These are phyloP conservation scores for Agelaius tricolor DNA, from an alignment of 2,113 vertebrate species.

Conservation along the genomic window DNA sequence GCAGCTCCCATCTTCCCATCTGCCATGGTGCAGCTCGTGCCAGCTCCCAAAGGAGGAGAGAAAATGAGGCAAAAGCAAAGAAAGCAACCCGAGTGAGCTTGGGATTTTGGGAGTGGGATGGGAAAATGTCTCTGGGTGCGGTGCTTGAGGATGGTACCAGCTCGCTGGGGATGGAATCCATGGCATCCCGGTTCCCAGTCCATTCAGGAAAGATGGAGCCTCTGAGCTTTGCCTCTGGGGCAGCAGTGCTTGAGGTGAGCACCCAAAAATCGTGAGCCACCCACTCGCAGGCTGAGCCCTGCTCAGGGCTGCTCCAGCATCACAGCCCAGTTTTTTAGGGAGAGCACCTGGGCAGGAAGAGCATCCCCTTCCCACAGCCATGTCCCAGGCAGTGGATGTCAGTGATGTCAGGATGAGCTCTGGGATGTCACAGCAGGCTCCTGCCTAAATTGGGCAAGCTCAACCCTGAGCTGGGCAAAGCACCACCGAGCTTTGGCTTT, in stretches of 20 bases:
- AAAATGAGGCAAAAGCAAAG: background rate
- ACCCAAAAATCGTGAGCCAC: background rate
- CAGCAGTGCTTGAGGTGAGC: background rate
- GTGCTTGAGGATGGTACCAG: background rate
- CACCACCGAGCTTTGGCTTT: background rate
- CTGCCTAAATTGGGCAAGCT: background rate
- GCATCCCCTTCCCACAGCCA: accelerated
- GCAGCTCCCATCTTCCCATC: conserved; percentile 42
- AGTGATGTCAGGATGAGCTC: background rate
- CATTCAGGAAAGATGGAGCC: background rate
- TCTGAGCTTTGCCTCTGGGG: background rate
- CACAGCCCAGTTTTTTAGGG: background rate
- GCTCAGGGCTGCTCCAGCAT: background rate
- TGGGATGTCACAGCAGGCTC: background rate
- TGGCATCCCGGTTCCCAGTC: accelerated
- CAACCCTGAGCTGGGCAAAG: background rate
- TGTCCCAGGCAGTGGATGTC: background rate
- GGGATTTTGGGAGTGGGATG: conserved; percentile 20
- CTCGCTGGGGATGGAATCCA: background rate
- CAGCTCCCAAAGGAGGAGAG: background rate
- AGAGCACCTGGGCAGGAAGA: accelerated
- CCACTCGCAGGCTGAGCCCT: accelerated
- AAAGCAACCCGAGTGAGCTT: background rate
- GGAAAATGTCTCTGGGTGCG: conserved; percentile 54
- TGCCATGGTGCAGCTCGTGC: accelerated